Conservation (phyloP, 2,888 invertebrate genomes). For the Eretmocerus hayati region DNA sequence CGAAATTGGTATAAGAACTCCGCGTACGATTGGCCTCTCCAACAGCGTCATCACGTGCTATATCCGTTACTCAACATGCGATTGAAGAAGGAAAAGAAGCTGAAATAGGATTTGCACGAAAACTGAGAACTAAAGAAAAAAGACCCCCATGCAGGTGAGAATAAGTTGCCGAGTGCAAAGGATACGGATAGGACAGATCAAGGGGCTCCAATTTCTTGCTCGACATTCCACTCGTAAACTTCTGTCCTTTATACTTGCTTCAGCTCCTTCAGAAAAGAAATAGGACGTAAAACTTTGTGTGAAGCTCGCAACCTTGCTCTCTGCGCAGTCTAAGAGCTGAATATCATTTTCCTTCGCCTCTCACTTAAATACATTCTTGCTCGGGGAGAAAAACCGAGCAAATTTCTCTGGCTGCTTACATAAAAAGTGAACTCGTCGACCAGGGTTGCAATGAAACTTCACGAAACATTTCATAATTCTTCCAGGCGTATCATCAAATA, state of each 20-base stretch:
- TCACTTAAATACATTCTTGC: neutral
- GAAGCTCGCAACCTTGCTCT: slow-evolving; percentile 1
- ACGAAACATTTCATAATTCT: neutral
- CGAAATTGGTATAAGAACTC: too few relatives aligned
- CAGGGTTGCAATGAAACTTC: neutral
- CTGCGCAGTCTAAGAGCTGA: slow-evolving; percentile 6
- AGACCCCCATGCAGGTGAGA: neutral
- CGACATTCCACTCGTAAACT: slow-evolving; percentile 18
- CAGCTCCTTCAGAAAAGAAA: slow-evolving; percentile 11
- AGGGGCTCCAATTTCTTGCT: slow-evolving; percentile 22
- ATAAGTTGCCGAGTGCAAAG: neutral
- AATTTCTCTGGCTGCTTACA: neutral
- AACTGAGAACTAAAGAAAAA: too few relatives aligned
- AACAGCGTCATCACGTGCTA: too few relatives aligned
- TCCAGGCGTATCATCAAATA: neutral
- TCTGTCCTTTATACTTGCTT: slow-evolving; percentile 5
- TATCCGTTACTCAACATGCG: too few relatives aligned
- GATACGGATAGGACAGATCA: slow-evolving; percentile 16
- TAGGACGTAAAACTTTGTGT: slow-evolving; percentile 19
- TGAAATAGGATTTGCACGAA: too few relatives aligned
- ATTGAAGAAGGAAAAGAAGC: neutral
- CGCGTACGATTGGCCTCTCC: too few relatives aligned
- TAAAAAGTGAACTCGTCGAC: slow-evolving; percentile 1
- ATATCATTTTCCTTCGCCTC: slow-evolving; percentile 17
- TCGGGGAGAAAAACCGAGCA: neutral